Conservation (phyloP, 2,888 invertebrate genomes). For the Ichneumoninae sp. region DNA sequence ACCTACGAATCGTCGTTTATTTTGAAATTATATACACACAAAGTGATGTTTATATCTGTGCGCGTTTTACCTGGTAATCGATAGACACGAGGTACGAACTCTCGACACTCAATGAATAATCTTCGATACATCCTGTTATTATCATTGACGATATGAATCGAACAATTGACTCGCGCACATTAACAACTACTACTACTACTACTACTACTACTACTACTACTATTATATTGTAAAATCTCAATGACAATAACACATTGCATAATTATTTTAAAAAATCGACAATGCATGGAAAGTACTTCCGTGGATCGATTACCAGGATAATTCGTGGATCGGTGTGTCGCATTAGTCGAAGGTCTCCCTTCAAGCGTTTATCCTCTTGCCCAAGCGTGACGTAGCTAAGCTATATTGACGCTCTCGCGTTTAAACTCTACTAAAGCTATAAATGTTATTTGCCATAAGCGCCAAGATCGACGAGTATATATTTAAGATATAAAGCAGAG, state of each 20-base stretch:
- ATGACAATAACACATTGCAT: conserved; percentile 62
- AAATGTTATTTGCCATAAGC: conserved; percentile 47
- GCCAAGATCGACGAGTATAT: conserved; percentile 32
- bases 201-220: conserved; percentile 22
- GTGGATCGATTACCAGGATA: conserved; percentile 48
- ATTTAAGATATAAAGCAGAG: conserved; percentile 27
- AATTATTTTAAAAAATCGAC: conserved; percentile 19
- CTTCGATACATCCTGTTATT: conserved; percentile 7
- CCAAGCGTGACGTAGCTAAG: conserved; percentile 21
- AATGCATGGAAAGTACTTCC: conserved; percentile 43
- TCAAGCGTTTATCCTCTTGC: conserved; percentile 46
- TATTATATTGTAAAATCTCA: conserved; percentile 44
- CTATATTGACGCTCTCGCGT: conserved; percentile 10
- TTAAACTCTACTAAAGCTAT: conserved; percentile 35
- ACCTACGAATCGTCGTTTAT: conserved; percentile 48
- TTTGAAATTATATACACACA: conserved; percentile 21
- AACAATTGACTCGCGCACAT: conserved; percentile 51
- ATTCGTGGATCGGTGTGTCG: conserved; percentile 11
- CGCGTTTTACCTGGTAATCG: conserved; percentile 46
- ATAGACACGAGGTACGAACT: conserved; percentile 35
- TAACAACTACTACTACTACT: conserved; percentile 19
- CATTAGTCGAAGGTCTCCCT: background rate
- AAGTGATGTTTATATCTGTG: conserved; percentile 34
- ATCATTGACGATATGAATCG: conserved; percentile 43
- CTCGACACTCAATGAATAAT: conserved; percentile 13